Conservation (phyloP, 2,797 vertebrate species). For the Megaceryle alcyon region DNA sequence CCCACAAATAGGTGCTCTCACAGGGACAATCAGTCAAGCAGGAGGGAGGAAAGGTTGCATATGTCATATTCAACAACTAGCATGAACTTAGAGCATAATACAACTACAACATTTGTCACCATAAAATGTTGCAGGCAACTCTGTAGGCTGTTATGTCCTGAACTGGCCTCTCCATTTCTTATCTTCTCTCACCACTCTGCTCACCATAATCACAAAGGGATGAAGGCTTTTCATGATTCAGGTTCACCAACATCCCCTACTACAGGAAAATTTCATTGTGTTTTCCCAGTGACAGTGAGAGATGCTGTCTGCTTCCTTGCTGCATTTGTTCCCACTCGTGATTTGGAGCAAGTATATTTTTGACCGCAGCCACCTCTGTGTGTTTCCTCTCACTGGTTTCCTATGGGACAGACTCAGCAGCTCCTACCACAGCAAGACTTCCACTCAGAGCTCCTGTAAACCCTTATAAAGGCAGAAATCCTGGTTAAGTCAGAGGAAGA, state of each 20-base stretch:
- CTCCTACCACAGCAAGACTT: background rate
- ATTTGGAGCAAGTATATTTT: background rate
- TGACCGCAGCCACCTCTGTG: background rate
- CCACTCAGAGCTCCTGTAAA: conserved; percentile 40
- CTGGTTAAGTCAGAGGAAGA: conserved; percentile 14
- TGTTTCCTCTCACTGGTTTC: conserved; percentile 39
- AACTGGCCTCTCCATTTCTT: background rate
- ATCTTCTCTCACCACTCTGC: background rate
- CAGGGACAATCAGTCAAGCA: background rate
- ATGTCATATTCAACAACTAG: background rate
- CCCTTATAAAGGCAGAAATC: conserved; percentile 54
- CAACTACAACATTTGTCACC: background rate
- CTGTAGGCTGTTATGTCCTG: background rate
- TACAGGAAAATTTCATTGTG: background rate
- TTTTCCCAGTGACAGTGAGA: background rate
- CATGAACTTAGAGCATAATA: background rate
- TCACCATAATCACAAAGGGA: background rate
- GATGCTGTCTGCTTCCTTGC: background rate
- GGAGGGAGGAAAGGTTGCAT: background rate
- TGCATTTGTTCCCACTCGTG: background rate
- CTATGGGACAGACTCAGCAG: background rate
- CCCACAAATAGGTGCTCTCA: background rate
- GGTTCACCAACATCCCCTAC: background rate
- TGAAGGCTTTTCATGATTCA: background rate
- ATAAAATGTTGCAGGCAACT: background rate